A percentile compares a stretch with the other conserved stretches of the same genome.
These are phyloP conservation scores for Rhinoptilus africanus DNA, from an alignment of 2,113 vertebrate species.

Conservation along the genomic window DNA sequence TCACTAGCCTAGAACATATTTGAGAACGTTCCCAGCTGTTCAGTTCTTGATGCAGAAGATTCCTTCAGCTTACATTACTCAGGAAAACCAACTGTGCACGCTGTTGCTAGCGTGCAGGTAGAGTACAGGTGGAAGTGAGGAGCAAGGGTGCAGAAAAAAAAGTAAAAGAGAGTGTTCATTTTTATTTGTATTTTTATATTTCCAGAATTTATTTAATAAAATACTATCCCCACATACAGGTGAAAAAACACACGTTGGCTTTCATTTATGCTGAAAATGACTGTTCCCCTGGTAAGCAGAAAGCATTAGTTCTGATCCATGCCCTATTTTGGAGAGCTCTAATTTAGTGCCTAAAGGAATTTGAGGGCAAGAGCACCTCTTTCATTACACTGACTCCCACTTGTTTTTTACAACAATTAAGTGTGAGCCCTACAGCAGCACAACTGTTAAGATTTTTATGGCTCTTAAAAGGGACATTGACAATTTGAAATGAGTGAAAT, in stretches of 20 bases:
- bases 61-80: background rate
- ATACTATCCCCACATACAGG: background rate
- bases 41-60: background rate
- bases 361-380: constrained; percentile 21
- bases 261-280: background rate
- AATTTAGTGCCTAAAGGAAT: constrained; percentile 25
- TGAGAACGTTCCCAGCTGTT: background rate
- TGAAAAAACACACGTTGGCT: background rate
- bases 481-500: constrained; percentile 1
- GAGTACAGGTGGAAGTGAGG: background rate
- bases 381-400: constrained; percentile 37
- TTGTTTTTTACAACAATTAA: constrained; percentile 55
- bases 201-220: background rate
- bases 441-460: constrained; percentile 43
- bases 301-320: background rate
- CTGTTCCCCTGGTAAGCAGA: background rate
- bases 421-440: constrained; percentile 24
- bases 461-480: constrained; percentile 22
- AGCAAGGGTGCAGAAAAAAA: background rate
- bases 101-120: background rate
- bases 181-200: background rate
- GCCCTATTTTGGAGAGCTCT: constrained; percentile 27
- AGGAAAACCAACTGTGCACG: background rate
- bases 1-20: background rate
- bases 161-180: background rate